These are phyloP conservation scores for Perca fluviatilis DNA, from an alignment of 2,113 vertebrate genomes.

Conservation along the genomic window DNA sequence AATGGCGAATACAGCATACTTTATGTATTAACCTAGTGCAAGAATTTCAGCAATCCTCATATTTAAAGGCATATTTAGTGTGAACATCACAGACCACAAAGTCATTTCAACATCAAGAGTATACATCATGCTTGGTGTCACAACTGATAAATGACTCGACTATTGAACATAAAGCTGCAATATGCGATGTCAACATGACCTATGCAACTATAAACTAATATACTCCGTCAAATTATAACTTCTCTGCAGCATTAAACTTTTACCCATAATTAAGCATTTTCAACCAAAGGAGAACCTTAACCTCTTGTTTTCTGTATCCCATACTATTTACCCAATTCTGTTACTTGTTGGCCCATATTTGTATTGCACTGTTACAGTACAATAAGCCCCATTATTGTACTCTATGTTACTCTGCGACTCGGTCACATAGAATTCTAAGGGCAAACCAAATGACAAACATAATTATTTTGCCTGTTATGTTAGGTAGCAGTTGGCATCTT, in stretches of 20 bases:
- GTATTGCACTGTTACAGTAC: background rate
- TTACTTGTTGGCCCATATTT: background rate
- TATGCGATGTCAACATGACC: background rate
- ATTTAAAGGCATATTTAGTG: background rate
- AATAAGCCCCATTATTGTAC: background rate
- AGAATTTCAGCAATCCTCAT: slow-evolving; percentile 12
- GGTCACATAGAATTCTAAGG: background rate
- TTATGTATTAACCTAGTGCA: background rate
- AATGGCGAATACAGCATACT: background rate
- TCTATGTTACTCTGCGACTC: background rate
- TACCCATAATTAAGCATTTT: background rate
- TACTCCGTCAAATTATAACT: background rate
- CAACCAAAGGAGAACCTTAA: background rate
- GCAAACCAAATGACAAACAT: background rate
- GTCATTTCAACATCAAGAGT: background rate
- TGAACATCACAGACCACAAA: background rate
- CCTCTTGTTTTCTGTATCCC: background rate
- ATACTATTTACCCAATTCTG: background rate
- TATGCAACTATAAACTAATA: background rate
- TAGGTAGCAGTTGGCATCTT: background rate
- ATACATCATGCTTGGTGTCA: background rate
- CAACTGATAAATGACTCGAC: background rate
- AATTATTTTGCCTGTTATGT: background rate
- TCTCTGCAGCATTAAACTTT: background rate
- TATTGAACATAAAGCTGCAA: background rate